Conservation (phyloP, 2,797 vertebrate species). For the Microtus obscurus region DNA sequence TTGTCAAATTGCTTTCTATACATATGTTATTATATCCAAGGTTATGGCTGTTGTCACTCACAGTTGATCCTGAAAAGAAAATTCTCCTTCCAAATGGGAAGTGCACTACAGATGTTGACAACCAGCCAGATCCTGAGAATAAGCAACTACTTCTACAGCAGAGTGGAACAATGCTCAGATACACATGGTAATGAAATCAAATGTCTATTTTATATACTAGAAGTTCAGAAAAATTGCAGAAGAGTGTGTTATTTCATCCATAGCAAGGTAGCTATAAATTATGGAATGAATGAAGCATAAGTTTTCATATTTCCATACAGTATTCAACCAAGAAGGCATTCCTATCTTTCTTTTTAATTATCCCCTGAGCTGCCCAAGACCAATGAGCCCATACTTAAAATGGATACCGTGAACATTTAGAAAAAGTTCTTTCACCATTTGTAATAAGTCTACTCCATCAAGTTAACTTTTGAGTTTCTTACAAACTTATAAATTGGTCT, state of each 20-base stretch:
- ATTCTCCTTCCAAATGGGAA: background rate
- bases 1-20: background rate
- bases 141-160: background rate
- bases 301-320: too few species aligned
- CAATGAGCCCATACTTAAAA: background rate
- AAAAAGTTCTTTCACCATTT: background rate
- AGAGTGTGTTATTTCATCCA: background rate
- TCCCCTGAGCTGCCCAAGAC: background rate
- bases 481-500: background rate
- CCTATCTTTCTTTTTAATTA: background rate
- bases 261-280: background rate
- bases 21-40: background rate
- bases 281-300: background rate
- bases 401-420: background rate
- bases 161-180: background rate
- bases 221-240: background rate
- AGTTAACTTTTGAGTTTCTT: background rate
- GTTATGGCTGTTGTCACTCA: background rate
- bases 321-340: background rate
- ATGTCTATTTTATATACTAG: background rate
- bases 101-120: background rate
- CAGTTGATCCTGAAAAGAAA: background rate
- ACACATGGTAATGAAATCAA: background rate
- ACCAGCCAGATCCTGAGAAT: background rate
- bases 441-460: background rate